Conservation (phyloP, 2,888 invertebrate genomes). For the Acanthopleura granulata region DNA sequence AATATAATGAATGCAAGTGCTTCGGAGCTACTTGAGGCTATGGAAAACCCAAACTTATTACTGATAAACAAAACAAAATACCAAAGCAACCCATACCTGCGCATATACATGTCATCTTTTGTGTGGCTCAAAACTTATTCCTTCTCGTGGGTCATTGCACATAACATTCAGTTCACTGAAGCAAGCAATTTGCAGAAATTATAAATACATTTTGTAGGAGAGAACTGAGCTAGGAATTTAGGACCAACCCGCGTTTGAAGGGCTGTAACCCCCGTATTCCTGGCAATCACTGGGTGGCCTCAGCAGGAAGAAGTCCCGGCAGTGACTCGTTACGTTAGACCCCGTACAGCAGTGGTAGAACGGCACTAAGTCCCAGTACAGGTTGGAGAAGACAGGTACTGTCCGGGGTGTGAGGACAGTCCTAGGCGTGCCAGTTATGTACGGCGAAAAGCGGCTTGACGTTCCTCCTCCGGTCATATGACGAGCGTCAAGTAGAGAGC, state of each 20-base stretch:
- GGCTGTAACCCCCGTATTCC: background rate
- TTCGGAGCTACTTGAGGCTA: too few relatives aligned
- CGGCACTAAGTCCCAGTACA: background rate
- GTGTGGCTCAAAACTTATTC: too few relatives aligned
- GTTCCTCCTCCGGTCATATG: background rate
- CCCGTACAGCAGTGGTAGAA: constrained; percentile 13
- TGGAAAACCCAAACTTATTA: too few relatives aligned
- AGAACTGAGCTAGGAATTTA: too few relatives aligned
- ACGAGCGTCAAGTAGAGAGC: background rate
- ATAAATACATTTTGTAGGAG: too few relatives aligned
- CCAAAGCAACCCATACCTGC: too few relatives aligned
- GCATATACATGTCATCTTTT: too few relatives aligned
- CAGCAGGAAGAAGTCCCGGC: background rate
- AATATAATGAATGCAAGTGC: too few relatives aligned
- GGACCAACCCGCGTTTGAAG: background rate
- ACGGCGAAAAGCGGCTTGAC: background rate
- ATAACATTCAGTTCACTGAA: too few relatives aligned
- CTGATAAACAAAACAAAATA: too few relatives aligned
- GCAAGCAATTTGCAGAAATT: too few relatives aligned
- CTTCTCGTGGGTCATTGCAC: too few relatives aligned
- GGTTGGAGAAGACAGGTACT: background rate
- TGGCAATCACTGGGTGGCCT: background rate
- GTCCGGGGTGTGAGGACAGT: background rate
- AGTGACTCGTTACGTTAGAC: background rate
- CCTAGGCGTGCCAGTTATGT: background rate